These are phyloP conservation scores for Hypolimnas misippus DNA, from an alignment of 2,888 invertebrate genomes.

Conservation along the genomic window DNA sequence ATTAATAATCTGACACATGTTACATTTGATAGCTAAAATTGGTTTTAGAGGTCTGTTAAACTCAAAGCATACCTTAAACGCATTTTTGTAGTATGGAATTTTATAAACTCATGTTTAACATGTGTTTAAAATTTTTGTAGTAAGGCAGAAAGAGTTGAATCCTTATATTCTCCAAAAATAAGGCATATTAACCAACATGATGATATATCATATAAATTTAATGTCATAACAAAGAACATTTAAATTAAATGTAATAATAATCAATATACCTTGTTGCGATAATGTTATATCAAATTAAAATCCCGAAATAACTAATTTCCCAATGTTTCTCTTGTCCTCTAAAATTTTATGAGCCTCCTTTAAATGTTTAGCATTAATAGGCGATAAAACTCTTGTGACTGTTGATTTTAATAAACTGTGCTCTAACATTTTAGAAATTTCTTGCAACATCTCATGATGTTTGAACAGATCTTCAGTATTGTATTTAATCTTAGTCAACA, in stretches of 20 bases:
- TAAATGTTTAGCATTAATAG: conserved; percentile 71
- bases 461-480: conserved; percentile 67
- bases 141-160: no score
- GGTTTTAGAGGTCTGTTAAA: no score
- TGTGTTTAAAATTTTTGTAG: no score
- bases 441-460: conserved; percentile 62
- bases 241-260: background rate
- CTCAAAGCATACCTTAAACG: no score
- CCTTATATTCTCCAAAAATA: no score
- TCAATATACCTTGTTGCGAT: background rate
- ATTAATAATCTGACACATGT: no score
- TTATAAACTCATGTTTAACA: no score
- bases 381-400: conserved; percentile 63
- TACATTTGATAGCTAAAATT: no score
- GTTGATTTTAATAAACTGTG: conserved; percentile 62
- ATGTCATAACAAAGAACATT: background rate
- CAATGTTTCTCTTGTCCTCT: conserved; percentile 64
- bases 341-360: conserved; percentile 67
- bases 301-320: conserved; percentile 66
- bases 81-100: no score
- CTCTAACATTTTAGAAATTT: conserved; percentile 64
- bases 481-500: conserved; percentile 69
- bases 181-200: background rate
- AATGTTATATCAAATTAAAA: conserved; percentile 26
- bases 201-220: background rate